These are phyloP conservation scores for Pseudochirops cupreus DNA, from an alignment of 2,797 vertebrate genomes.

Conservation along the genomic window DNA sequence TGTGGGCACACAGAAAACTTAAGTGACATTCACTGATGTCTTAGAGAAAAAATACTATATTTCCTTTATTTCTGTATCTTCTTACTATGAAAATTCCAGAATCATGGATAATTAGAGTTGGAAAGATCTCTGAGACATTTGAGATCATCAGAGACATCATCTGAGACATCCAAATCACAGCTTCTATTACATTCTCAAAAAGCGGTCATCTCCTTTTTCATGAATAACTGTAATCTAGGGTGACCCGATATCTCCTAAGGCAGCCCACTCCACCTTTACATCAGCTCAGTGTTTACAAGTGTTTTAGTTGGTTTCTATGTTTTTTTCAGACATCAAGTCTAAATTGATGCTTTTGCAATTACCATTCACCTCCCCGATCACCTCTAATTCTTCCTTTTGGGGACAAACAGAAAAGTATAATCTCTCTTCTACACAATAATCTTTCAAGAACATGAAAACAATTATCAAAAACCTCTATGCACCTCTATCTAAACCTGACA, in stretches of 20 bases:
- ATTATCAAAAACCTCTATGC: rapidly evolving
- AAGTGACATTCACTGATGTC: neutral
- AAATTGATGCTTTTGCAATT: neutral
- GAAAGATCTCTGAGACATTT: neutral
- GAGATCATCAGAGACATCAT: too few relatives aligned
- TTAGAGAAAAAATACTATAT: neutral
- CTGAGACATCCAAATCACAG: neutral
- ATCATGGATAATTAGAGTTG: neutral
- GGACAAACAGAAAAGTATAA: neutral
- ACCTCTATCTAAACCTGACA: neutral
- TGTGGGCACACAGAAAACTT: neutral
- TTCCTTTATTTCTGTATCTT: neutral
- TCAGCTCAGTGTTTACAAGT: neutral
- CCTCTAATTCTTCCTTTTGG: neutral
- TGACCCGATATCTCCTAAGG: neutral
- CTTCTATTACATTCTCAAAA: neutral
- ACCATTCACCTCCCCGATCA: rapidly evolving
- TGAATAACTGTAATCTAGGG: neutral
- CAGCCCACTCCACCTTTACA: neutral
- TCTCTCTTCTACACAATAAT: neutral
- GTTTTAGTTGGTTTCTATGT: neutral
- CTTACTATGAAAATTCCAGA: neutral
- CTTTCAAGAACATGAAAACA: too few relatives aligned
- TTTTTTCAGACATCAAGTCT: neutral
- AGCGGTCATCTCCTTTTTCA: neutral